Base-by-base conservation (phyloP, 2,797 vertebrate species). In the Tokudaia muenninki region DNA sequence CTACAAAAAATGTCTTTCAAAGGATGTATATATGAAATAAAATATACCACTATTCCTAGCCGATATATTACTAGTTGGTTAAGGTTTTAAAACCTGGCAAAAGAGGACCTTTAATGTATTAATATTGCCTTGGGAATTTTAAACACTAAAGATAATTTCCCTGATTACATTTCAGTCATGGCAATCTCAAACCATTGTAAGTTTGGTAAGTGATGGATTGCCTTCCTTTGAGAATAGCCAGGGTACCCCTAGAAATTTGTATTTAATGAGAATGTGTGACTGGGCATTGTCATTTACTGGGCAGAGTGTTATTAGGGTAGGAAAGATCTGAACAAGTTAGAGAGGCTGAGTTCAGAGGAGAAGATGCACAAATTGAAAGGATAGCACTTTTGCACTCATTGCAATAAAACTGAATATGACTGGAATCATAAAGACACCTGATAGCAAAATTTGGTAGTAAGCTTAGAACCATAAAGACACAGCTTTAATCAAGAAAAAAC, bases 1-100 rank as follows among this genome's bases (percentile, higher is more conserved):
- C 55, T 26, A 95, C 29, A 78, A 21, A 91, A 92, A 92, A 63
- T 70, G 81, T 87, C 44, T 86, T 97, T 89, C 78, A 57, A 86
- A 75, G 17, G 10, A 70, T 29, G 5, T 65, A 65, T 24, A 78
- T 44, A 34, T 61, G 91, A 91, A 95, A 44, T 55, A 84, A 84
- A 83, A 8, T n/a, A 37, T 44, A 80, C 13, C 22, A 92, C 41
- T 88, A 84, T 90, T 93, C 34, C 67, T 61, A 78, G 87, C 19
- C 9, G 80, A 84, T 55, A 5, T 34, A 89, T 90, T 79, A 17
- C 82, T 94, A 61, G 7, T 77, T 90, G 61, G 72, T 50, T 72
- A 6, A 89, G 26, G 34, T 82, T 92, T 94, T 72, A 52, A 57
- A 91, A 79, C 63, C n/a, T 82, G 79, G 65, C 37, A 72, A 52